These are phyloP conservation scores for Nomada ferruginata DNA, from an alignment of 2,888 invertebrate species.

Conservation along the genomic window DNA sequence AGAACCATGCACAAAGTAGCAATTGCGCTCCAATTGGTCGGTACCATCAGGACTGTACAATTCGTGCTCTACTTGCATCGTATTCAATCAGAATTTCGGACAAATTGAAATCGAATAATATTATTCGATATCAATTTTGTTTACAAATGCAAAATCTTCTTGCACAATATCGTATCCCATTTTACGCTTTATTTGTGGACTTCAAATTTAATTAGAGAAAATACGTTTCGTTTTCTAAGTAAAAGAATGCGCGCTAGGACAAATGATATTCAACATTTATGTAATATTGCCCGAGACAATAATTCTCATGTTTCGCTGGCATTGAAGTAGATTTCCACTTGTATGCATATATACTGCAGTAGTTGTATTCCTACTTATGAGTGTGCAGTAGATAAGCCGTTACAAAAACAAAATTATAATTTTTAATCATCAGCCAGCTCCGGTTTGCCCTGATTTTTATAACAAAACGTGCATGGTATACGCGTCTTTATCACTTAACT, in stretches of 20 bases:
- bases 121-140: background rate
- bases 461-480: background rate
- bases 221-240: background rate
- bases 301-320: background rate
- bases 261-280: no score
- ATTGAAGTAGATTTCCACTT: background rate
- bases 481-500: background rate
- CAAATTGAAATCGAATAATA: background rate
- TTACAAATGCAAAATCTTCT: background rate
- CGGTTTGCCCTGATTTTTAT: background rate
- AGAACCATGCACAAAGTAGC: background rate
- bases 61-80: background rate
- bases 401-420: conserved; percentile 43
- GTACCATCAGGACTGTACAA: conserved; percentile 10
- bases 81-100: background rate
- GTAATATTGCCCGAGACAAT: background rate
- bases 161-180: no score
- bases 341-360: no score
- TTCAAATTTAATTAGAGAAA: background rate
- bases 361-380: background rate
- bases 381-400: background rate
- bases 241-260: background rate
- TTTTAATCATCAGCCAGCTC: conserved; percentile 18
- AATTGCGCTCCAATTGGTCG: conserved; percentile 4
- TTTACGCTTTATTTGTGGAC: background rate